phyloP scores from a whole-genome alignment of 2,888 invertebrate genomes.

The Apotomis turbidana region DNA sequence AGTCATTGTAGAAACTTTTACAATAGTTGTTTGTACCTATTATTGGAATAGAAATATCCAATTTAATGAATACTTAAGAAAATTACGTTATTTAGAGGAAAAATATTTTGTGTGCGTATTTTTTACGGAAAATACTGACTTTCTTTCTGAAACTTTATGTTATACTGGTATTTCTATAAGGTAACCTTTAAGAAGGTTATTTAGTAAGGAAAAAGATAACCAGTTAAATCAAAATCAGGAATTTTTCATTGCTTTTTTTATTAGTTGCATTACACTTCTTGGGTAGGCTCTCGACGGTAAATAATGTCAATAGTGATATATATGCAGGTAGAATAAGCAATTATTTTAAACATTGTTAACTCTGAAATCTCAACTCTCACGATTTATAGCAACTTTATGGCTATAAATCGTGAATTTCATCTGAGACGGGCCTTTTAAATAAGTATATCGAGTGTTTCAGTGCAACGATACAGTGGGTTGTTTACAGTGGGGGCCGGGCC shows the following conservation, averaged over 20 bases:
- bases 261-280: background rate
- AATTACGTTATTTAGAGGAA: too few species aligned
- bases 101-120: too few species aligned
- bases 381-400: background rate
- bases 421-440: slow-evolving; percentile 75
- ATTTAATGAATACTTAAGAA: too few species aligned
- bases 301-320: background rate
- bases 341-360: slow-evolving; percentile 9
- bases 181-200: too few species aligned
- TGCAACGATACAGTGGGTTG: slow-evolving; percentile 81
- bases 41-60: too few species aligned
- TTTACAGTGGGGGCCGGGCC: slow-evolving; percentile 70
- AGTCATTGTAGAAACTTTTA: background rate
- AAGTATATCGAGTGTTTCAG: slow-evolving; percentile 79
- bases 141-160: too few species aligned
- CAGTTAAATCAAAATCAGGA: too few species aligned
- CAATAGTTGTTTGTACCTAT: too few species aligned
- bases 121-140: too few species aligned
- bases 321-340: background rate
- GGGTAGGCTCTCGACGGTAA: background rate
- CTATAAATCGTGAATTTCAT: slow-evolving; percentile 70
- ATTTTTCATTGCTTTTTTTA: too few species aligned
- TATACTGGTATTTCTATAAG: too few species aligned
- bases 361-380: slow-evolving; percentile 19
- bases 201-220: too few species aligned